Conservation (phyloP, 2,888 invertebrate genomes). For the Slavum lentiscoides region DNA sequence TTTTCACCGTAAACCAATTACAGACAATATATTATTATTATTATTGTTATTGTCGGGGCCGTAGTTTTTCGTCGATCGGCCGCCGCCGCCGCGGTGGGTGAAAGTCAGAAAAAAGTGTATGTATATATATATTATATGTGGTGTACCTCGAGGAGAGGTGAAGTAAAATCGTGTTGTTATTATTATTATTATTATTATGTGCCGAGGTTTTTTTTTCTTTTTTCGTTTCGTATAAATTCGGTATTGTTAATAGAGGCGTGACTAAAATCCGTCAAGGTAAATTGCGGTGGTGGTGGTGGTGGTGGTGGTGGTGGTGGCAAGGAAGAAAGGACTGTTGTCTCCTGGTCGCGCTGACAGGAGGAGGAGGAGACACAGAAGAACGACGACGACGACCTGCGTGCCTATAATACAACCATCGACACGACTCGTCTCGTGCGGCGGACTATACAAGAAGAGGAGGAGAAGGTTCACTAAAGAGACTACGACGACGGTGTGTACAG, state of each 20-base stretch:
- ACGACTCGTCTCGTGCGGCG: too few relatives aligned
- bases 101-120: too few relatives aligned
- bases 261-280: constrained; percentile 47
- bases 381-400: constrained; percentile 6
- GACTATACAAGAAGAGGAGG: neutral
- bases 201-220: constrained; percentile 8
- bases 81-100: too few relatives aligned
- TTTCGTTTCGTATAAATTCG: constrained; percentile 37
- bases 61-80: too few relatives aligned
- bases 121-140: neutral
- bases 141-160: too few relatives aligned
- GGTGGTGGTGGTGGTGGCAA: neutral
- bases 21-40: too few relatives aligned
- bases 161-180: neutral
- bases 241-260: constrained; percentile 48
- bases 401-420: neutral
- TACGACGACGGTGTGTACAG: too few relatives aligned
- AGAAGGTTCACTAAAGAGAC: too few relatives aligned
- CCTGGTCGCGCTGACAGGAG: neutral
- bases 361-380: neutral
- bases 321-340: constrained; percentile 29
- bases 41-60: too few relatives aligned
- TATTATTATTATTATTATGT: constrained; percentile 20
- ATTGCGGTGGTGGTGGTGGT: neutral
- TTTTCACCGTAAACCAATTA: too few relatives aligned